Conservation (phyloP, 2,888 invertebrate species). For the Darwinula stevensoni region DNA sequence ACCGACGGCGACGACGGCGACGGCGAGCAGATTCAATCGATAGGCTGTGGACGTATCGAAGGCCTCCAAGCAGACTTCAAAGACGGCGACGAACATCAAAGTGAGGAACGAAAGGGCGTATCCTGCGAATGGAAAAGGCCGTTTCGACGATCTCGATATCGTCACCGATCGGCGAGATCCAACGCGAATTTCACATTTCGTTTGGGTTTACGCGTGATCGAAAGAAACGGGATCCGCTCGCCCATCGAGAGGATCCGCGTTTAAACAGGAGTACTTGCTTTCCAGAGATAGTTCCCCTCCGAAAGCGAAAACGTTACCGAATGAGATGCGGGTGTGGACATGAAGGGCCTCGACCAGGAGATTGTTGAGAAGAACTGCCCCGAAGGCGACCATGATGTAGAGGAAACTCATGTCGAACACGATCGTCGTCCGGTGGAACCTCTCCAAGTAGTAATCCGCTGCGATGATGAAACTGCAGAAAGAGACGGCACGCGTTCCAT, state of each 20-base stretch:
- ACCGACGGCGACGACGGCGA: conserved; percentile 56
- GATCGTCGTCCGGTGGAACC: conserved; percentile 53
- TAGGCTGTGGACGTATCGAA: conserved; percentile 50
- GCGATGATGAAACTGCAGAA: conserved; percentile 58
- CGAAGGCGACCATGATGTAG: conserved; percentile 63
- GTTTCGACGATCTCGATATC: neutral
- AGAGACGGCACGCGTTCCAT: no score
- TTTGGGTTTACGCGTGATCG: no score
- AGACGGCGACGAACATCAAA: conserved; percentile 48
- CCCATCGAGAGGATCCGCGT: no score
- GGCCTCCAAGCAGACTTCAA: conserved; percentile 58
- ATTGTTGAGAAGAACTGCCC: conserved; percentile 58
- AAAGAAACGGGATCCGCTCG: neutral
- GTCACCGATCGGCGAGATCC: no score
- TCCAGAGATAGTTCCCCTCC: no score
- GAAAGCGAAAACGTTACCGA: no score
- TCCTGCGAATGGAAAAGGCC: conserved; percentile 21
- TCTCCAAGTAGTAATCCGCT: conserved; percentile 62
- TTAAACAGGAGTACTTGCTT: no score
- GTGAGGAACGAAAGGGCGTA: conserved; percentile 52
- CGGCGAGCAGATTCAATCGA: conserved; percentile 46
- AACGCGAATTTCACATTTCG: no score
- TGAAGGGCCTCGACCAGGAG: conserved; percentile 48
- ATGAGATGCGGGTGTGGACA: conserved; percentile 38
- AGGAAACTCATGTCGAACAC: conserved; percentile 77